phyloP scores from a whole-genome alignment of 2,797 vertebrate species.

The Pteronotus mesoamericanus region DNA sequence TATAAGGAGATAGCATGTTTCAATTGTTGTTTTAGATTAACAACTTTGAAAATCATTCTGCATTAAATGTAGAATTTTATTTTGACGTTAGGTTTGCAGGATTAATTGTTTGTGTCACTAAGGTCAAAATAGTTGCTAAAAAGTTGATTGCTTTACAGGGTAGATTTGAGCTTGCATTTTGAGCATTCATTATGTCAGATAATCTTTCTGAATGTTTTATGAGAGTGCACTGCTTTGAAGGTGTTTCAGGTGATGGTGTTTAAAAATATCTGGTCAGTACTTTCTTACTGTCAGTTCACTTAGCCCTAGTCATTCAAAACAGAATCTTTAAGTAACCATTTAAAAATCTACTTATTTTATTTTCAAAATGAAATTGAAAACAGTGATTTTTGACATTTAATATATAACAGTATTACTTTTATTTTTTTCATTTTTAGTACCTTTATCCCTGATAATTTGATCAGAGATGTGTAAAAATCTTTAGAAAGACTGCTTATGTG shows the following conservation, averaged over 20 bases:
- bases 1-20: slow-evolving; percentile 78
- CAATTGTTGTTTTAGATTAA: slow-evolving; percentile 82
- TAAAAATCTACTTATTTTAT: neutral
- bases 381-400: slow-evolving; percentile 17
- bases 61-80: slow-evolving; percentile 88
- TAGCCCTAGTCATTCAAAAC: slow-evolving; percentile 47
- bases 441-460: slow-evolving; percentile 32
- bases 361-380: slow-evolving; percentile 44
- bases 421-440: slow-evolving; percentile 20
- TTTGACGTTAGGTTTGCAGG: slow-evolving; percentile 87
- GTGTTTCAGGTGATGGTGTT: slow-evolving; percentile 77
- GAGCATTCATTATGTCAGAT: slow-evolving; percentile 87
- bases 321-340: slow-evolving; percentile 40
- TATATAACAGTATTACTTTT: neutral
- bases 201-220: slow-evolving; percentile 85
- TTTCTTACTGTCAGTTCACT: slow-evolving; percentile 63
- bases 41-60: slow-evolving; percentile 83
- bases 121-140: slow-evolving; percentile 90
- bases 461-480: neutral
- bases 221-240: slow-evolving; percentile 78
- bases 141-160: slow-evolving; percentile 85
- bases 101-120: slow-evolving; percentile 89
- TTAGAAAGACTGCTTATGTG: neutral
- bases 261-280: slow-evolving; percentile 75
- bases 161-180: slow-evolving; percentile 88